Conservation (phyloP, 1,140 invertebrate species). For the Temnothorax nylanderi region DNA sequence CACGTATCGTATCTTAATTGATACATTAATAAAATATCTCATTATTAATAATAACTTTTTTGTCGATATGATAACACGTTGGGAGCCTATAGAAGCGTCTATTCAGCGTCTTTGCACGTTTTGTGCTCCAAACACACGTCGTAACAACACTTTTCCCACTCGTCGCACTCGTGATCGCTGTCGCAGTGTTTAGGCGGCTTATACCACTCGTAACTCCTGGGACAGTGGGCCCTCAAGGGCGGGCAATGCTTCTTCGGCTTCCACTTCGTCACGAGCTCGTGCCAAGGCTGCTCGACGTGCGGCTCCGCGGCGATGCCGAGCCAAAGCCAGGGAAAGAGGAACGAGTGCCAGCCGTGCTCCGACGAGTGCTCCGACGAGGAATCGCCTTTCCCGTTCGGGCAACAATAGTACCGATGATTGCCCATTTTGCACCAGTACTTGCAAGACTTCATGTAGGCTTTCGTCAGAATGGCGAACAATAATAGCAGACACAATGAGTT, state of each 20-base stretch:
- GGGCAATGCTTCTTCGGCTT: conserved; percentile 67
- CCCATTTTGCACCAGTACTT: conserved; percentile 77
- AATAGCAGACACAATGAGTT: conserved; percentile 20
- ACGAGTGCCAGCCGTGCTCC: conserved; percentile 25
- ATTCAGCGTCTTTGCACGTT: conserved; percentile 74
- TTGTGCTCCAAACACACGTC: conserved; percentile 77
- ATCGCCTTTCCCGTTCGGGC: conserved; percentile 66
- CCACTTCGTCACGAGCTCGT: conserved; percentile 27
- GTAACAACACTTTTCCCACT: conserved; percentile 74
- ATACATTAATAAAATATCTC: not conserved
- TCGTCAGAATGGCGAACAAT: not conserved
- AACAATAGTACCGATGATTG: conserved; percentile 74
- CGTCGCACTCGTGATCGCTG: conserved; percentile 65
- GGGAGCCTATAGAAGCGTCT: conserved; percentile 19
- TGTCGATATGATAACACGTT: not conserved
- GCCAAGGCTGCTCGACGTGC: not conserved
- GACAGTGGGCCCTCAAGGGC: conserved; percentile 68
- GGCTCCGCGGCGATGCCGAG: not conserved
- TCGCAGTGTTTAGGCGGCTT: conserved; percentile 63
- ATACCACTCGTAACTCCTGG: conserved; percentile 69
- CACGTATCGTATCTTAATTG: not conserved
- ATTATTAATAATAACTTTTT: not conserved
- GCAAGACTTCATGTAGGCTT: conserved; percentile 53
- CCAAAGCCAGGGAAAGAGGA: conserved; percentile 46
- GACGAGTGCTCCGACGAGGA: conserved; percentile 9